Percentiles rank a stretch among this genome's conserved stretches.
phyloP scores from a whole-genome alignment of 1,140 invertebrate genomes.

The Bombus balteatus region DNA sequence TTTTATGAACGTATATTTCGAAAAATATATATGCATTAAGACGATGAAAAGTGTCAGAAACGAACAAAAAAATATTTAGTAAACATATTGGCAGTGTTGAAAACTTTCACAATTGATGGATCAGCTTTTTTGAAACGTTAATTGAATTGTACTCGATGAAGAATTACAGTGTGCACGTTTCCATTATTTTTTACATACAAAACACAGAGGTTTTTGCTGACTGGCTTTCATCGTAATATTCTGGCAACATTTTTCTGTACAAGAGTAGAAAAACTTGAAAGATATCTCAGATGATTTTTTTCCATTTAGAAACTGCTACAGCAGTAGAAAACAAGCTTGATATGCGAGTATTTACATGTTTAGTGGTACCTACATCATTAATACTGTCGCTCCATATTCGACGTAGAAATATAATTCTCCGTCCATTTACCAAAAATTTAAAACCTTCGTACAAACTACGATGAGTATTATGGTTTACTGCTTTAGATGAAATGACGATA shows the following conservation, averaged over 20 bases:
- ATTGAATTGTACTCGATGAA: slow-evolving; percentile 44
- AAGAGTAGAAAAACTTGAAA: slow-evolving; percentile 65
- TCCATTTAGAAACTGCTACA: slow-evolving; percentile 33
- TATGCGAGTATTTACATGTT: slow-evolving; percentile 68
- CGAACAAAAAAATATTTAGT: slow-evolving; percentile 47
- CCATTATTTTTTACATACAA: slow-evolving; percentile 12
- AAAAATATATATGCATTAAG: background rate
- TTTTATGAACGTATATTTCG: slow-evolving; percentile 21
- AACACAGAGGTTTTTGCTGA: slow-evolving; percentile 55
- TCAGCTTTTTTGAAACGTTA: slow-evolving; percentile 48
- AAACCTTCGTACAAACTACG: slow-evolving; percentile 53
- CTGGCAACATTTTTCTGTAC: slow-evolving; percentile 49
- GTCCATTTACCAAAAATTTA: slow-evolving; percentile 36
- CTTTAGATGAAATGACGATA: slow-evolving; percentile 52
- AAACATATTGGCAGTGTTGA: slow-evolving; percentile 71
- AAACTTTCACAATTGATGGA: slow-evolving; percentile 66
- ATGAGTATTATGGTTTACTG: slow-evolving; percentile 58
- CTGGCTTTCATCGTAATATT: slow-evolving; percentile 44
- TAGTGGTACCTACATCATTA: slow-evolving; percentile 40
- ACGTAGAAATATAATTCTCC: slow-evolving; percentile 47
- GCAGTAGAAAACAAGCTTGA: slow-evolving; percentile 57
- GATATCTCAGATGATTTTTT: slow-evolving; percentile 28
- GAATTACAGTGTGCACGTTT: slow-evolving; percentile 17
- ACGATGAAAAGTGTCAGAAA: slow-evolving; percentile 41
- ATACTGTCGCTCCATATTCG: slow-evolving; percentile 49